Evolutionary conservation across 2,113 vertebrate species (phyloP), one percentile per base, ranked within the genome.

Genomic region (Burhinus oedicnemus): DNA sequence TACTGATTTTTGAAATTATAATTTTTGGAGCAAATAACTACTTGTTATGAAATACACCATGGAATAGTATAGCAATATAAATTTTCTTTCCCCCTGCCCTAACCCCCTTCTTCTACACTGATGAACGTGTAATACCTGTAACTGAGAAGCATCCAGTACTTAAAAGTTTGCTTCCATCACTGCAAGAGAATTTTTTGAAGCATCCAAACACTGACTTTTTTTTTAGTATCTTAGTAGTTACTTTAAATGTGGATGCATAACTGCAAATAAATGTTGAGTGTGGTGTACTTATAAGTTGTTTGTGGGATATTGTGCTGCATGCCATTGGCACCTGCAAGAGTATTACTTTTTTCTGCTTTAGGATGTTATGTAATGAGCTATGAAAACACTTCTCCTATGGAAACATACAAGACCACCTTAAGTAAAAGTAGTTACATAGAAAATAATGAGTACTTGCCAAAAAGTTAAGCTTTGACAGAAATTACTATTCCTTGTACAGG

Each of bases 181-280:
- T 93, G 54, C 62, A 94, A 90, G 72, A 95, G 57, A 97, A 93
- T 78, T 94, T 93, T 94, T 79, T 80, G 64, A 91, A 76, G 86
- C 76, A 89, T 89, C n/a, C 51, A 40, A 91, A 78, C 36, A 45
- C 21, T 94, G 64, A 62, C 42, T 62, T 79, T 92, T 91, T 71
- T 83, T 83, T 89, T 45, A 87, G 19, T 87, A 65, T 91, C 45
- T 96, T 97, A 97, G 97, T 97, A 92, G 96, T 97, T 96, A 97
- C 76, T 97, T 97, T 97, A 97, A 93, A 98, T 97, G 93, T 97
- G 44, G 44, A 45, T 45, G 92, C 88, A 84, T 97, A 97, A 97
- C 90, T 97, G 85, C 94, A 96, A 95, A 98, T 99, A 98, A 98
- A 99, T 99, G 99, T 99, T 99, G 98, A 99, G 98, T 99, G 99